Percentiles rank a stretch among this genome's conserved stretches.
Conservation (phyloP, 2,888 invertebrate species). For the Drosophila koepferae region DNA sequence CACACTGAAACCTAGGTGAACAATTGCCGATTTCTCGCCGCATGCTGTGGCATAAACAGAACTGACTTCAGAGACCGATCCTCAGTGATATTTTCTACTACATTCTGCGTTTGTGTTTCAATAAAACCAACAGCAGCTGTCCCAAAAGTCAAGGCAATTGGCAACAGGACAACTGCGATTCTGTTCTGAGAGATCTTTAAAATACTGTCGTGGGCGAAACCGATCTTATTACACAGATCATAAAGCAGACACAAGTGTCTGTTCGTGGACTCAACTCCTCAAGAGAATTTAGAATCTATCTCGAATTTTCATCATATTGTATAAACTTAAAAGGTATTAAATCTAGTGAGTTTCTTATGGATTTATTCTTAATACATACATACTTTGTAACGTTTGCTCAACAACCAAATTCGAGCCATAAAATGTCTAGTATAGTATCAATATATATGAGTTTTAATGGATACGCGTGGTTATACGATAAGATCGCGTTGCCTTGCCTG, state of each 20-base stretch:
- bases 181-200: constrained; percentile 7
- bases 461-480: constrained; percentile 38
- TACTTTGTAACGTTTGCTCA: background rate
- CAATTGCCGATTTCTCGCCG: constrained; percentile 11
- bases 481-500: constrained; percentile 21
- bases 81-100: constrained; percentile 45
- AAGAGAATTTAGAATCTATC: background rate
- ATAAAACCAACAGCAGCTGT: constrained; percentile 57
- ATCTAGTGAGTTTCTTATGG: background rate
- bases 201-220: constrained; percentile 24
- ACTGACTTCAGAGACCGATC: constrained; percentile 20
- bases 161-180: constrained; percentile 32
- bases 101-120: constrained; percentile 28
- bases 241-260: constrained; percentile 26
- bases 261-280: background rate
- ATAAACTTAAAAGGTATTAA: background rate
- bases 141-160: constrained; percentile 50
- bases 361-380: background rate
- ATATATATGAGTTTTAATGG: constrained; percentile 24
- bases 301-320: background rate
- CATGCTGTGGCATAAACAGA: constrained; percentile 75
- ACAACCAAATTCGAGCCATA: constrained; percentile 6
- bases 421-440: constrained; percentile 6
- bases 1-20: constrained; percentile 31
- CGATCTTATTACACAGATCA: constrained; percentile 41